Evolutionary conservation across 2,888 invertebrate species (phyloP), one percentile per base, ranked within the genome.

Genomic region (Aphidius colemani): DNA sequence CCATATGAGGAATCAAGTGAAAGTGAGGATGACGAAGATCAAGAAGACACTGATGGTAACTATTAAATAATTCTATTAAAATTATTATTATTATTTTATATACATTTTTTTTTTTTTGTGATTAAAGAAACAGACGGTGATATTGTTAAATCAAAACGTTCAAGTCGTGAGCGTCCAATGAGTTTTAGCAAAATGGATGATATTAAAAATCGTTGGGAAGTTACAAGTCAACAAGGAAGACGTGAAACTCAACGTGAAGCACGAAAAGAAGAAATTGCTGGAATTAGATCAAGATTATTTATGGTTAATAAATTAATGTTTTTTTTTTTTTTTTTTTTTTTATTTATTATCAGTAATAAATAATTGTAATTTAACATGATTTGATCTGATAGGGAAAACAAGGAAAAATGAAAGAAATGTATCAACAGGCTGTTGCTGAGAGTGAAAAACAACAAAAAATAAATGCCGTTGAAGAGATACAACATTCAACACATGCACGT

Each of bases 351-450:
- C n/a, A n/a, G n/a, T n/a, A n/a, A n/a, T n/a, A n/a, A n/a, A n/a
- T n/a, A n/a, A n/a, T n/a, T n/a, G n/a, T n/a, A n/a, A n/a, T 39
- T 40, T 9, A 43, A 7, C 6, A 6, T 55, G 8, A 13, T 10
- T 39, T n/a, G 40, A 55, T 13, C 41, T 6, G 3, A n/a, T n/a
- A 91, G 90, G 94, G 94, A 9, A 94, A 94, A 79, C 94, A 94
- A 84, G 93, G 90, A 0, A 93, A 93, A 77, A 92, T 95, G 83
- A 95, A 95, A 79, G 95, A 95, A 77, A 89, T 93, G 87, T 95
- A 95, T 79, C 95, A 95, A 77, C 94, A 94, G 76, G 95, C 95
- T 0, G 92, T 95, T 0, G 88, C 89, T 72, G 93, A 92, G 74
- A 92, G 91, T 66, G 93, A 92, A 79, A 87, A 88, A 41, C 71